Base-by-base conservation (phyloP, 2,797 vertebrate species). In the Gallinago solitaria region DNA sequence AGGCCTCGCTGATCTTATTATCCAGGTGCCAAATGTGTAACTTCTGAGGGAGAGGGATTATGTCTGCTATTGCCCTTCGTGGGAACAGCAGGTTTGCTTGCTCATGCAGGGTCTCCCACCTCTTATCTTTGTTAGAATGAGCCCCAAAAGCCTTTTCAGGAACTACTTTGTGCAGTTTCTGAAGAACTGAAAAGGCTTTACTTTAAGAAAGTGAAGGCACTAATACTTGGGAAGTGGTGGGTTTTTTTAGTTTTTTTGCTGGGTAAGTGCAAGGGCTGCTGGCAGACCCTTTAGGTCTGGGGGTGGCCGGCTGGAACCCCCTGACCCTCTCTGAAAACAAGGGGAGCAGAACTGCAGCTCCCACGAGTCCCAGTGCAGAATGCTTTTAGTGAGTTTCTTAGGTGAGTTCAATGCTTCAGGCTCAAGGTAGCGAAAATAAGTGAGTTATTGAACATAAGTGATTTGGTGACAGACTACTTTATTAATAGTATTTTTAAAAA, bases 401-500 rank as follows among this genome's bases (percentile, higher is more conserved):
- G n/a, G 21, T 45, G 41, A 37, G 6, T 89, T 51, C n/a, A 16
- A 30, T 37, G 14, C 41, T 71, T 69, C 13, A 57, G 69, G 35
- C 8, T 83, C 37, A 48, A n/a, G 35, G 17, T 28, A 64, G 7
- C 1, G 4, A 75, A 80, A 88, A 81, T 6, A 81, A 6, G 8
- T 5, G 33, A 87, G 37, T 61, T 83, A 41, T 1, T 51, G 35
- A 83, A 80, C 41, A 41, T 20, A 63, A 75, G 41, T 14, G 53
- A 89, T 80, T 27, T 89, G 39, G 45, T 83, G 24, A 27, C 30
- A 56, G 43, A 30, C 6, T 21, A 43, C 53, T 90, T 57, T 67
- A 28, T 41, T 27, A 87, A 32, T 16, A 33, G 30, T 39, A 69
- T 18, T 64, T n/a, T n/a, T n/a, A 93, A 93, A 80, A 88, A 95